These are phyloP conservation scores for Beroe forskalii DNA, from an alignment of 37 sponge, comb jelly and placozoan genomes.

Conservation along the genomic window DNA sequence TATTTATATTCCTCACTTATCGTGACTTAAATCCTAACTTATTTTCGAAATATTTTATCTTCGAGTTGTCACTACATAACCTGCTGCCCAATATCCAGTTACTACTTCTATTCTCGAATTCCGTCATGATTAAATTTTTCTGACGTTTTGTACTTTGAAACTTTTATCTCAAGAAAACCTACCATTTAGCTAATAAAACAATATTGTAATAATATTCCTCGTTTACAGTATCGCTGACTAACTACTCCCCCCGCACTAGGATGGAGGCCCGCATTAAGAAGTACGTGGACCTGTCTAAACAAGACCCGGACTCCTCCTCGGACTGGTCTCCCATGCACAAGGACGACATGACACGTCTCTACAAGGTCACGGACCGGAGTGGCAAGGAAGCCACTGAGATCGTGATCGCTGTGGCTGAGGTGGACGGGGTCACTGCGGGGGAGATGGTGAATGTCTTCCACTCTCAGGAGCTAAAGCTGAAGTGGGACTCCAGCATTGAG, in stretches of 20 bases:
- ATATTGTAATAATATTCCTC: background rate
- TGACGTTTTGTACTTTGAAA: background rate
- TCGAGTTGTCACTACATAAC: too few species aligned
- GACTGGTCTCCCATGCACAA: conserved; percentile 19
- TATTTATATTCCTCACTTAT: too few species aligned
- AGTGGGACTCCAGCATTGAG: conserved; percentile 48
- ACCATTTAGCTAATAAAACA: background rate
- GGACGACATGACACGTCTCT: conserved; percentile 8
- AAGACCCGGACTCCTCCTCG: background rate
- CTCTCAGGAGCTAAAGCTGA: conserved; percentile 54
- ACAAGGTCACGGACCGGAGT: background rate
- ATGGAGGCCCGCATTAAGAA: conserved; percentile 11
- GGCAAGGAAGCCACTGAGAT: background rate
- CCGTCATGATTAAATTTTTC: background rate
- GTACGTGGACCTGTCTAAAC: conserved; percentile 20
- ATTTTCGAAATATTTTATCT: too few species aligned
- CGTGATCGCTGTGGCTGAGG: background rate
- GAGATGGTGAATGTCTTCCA: conserved; percentile 45
- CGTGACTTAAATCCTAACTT: too few species aligned
- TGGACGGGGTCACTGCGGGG: conserved; percentile 19
- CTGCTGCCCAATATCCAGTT: too few species aligned
- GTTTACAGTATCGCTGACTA: background rate
- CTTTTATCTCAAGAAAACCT: background rate
- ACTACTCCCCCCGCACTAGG: background rate
- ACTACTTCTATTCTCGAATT: background rate